Base-by-base conservation (phyloP, 2,113 vertebrate genomes). In the Hipposideros armiger region DNA sequence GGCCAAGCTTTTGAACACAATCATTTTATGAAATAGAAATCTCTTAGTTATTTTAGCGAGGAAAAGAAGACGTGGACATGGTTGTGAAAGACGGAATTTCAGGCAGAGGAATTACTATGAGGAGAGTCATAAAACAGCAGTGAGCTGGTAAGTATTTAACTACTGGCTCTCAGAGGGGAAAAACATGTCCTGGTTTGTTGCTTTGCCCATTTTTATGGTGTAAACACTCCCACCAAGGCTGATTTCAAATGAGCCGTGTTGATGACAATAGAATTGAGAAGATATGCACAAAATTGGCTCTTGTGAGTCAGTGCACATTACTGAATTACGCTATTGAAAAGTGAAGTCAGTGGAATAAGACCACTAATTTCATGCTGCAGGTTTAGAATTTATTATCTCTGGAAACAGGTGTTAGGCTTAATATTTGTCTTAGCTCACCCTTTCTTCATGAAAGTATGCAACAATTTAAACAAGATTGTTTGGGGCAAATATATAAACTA, bases 11-110 rank as follows among this genome's bases (percentile, higher is more conserved):
- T 85, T 94, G 88, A 90, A 40, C 15, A 30, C 56, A 50, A 32
- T 58, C 42, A 72, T 28, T 91, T 84, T 87, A 67, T 32, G 32
- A 80, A 76, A 74, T 42, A 70, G 58, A 86, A 47, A 58, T 91
- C 36, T 90, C 77, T 40, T 81, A 32, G 64, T 85, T 81, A 81
- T 86, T 89, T 69, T 64, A 42, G 20, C 64, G 58, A 92, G 58
- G 24, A 45, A 72, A 64, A 78, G n/a, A 88, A 78, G 47, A 32
- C 47, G 67, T 42, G 28, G 56, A 80, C 88, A 80, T 81, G 24
- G 45, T 14, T 26, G 5, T 64, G 28, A 8, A 77, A 50, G n/a
- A 62, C 74, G 78, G 11, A 80, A 69, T 54, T 78, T 3, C 16
- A 80, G 77, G 52, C 22, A 60, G 11, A 52, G 9, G 17, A 58